Evolutionary conservation across 35 echinoderm and acorn worm genomes (phyloP).

Genomic region (Lytechinus pictus): DNA sequence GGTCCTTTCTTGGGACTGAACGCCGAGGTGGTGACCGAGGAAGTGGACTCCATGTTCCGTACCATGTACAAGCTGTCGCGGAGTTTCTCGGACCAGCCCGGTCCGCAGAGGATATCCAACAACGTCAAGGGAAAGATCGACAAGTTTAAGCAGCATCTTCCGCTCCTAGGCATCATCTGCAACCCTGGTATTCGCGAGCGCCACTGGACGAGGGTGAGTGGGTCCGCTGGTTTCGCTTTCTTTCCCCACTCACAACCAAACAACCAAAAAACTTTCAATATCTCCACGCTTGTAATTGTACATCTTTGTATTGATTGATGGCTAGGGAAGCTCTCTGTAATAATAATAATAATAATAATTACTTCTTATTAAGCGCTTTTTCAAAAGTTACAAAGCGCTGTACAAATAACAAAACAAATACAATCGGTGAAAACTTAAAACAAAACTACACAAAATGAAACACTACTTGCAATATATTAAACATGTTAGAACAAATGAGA

Average conservation of each 20-base stretch:
- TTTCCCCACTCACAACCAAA: neutral
- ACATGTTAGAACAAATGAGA: no score
- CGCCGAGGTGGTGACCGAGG: conserved; percentile 82
- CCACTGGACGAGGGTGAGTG: conserved; percentile 87
- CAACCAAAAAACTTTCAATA: no score
- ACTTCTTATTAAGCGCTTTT: no score
- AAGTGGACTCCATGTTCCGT: conserved; percentile 90
- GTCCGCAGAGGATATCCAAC: conserved; percentile 93
- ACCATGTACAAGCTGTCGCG: conserved; percentile 87
- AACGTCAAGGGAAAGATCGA: conserved; percentile 99
- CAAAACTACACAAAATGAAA: no score
- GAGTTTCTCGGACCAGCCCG: conserved; percentile 84
- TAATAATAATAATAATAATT: no score
- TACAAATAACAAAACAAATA: no score
- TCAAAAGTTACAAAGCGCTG: no score
- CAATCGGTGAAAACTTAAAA: no score
- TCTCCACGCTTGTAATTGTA: no score
- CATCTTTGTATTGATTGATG: no score
- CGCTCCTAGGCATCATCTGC: conserved; percentile 86
- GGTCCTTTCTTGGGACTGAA: conserved; percentile 90
- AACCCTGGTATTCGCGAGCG: conserved; percentile 97
- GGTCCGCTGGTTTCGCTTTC: neutral
- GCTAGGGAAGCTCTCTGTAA: no score
- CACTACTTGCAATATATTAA: no score
- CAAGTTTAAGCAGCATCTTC: conserved; percentile 94